phyloP scores from a whole-genome alignment of 2,113 vertebrate species.

The Apodemus sylvaticus region DNA sequence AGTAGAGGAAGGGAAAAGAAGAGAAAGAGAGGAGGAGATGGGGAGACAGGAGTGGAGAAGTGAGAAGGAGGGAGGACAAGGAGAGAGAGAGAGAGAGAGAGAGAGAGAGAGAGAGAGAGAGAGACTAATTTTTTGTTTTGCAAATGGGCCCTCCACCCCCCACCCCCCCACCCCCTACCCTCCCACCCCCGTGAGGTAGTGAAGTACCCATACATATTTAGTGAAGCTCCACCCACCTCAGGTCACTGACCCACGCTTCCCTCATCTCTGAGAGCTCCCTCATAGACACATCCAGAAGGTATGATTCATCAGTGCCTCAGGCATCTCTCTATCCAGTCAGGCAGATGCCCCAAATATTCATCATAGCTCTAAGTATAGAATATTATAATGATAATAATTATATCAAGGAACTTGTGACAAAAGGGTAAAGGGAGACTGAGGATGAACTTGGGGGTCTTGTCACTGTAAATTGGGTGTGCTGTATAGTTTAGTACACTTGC shows the following conservation, averaged over 20 bases:
- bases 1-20: too few relatives aligned
- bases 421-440: not conserved
- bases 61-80: not conserved
- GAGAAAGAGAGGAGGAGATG: not conserved
- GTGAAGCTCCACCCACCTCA: not conserved
- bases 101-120: too few relatives aligned
- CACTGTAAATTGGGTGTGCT: rapidly evolving
- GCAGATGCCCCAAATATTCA: not conserved
- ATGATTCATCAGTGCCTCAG: not conserved
- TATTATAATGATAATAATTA: too few relatives aligned
- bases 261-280: not conserved
- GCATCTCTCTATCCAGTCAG: not conserved
- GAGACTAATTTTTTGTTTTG: not conserved
- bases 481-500: not conserved
- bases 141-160: too few relatives aligned
- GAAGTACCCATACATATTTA: not conserved
- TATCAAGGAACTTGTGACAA: not conserved
- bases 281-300: not conserved
- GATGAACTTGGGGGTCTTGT: not conserved
- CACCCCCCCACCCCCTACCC: too few relatives aligned
- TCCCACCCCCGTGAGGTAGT: too few relatives aligned
- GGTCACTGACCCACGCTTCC: not conserved
- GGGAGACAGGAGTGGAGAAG: too few relatives aligned
- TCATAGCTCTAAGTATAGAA: not conserved
- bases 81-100: not conserved